Percentiles rank a stretch among this genome's conserved stretches.
phyloP scores from a whole-genome alignment of 2,797 vertebrate species.

The Lepidocolaptes lacrymiger region DNA sequence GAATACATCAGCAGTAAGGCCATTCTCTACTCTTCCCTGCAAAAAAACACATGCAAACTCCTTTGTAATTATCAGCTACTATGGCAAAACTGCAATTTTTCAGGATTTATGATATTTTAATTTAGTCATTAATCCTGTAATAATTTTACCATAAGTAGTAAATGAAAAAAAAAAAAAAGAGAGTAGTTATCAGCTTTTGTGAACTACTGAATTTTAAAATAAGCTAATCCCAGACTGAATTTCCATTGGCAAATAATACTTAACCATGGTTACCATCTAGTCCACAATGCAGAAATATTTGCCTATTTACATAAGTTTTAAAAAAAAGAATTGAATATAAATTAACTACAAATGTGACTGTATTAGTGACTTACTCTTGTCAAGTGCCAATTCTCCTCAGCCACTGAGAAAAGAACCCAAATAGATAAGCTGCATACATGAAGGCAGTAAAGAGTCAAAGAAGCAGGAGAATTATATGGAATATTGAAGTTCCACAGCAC shows the following conservation, averaged over 20 bases:
- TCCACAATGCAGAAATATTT: background rate
- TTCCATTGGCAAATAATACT: background rate
- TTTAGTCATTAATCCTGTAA: background rate
- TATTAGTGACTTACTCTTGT: background rate
- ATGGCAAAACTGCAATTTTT: background rate
- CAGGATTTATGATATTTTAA: background rate
- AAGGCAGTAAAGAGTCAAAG: background rate
- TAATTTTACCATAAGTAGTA: background rate
- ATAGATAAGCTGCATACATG: background rate
- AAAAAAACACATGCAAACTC: background rate
- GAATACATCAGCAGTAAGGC: background rate
- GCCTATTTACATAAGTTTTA: background rate
- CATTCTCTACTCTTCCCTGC: background rate
- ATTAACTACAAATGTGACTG: background rate
- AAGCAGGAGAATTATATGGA: background rate
- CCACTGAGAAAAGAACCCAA: background rate
- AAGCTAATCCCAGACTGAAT: background rate
- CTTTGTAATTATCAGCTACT: background rate
- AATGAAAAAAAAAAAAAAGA: background rate
- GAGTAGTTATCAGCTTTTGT: background rate
- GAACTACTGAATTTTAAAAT: background rate
- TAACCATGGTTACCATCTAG: background rate
- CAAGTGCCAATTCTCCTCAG: background rate
- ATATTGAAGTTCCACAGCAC: background rate
- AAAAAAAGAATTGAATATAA: background rate